Percentiles rank a stretch among this genome's conserved stretches.
Conservation (phyloP, 2,113 vertebrate genomes). For the Pomatorhinus ruficollis region DNA sequence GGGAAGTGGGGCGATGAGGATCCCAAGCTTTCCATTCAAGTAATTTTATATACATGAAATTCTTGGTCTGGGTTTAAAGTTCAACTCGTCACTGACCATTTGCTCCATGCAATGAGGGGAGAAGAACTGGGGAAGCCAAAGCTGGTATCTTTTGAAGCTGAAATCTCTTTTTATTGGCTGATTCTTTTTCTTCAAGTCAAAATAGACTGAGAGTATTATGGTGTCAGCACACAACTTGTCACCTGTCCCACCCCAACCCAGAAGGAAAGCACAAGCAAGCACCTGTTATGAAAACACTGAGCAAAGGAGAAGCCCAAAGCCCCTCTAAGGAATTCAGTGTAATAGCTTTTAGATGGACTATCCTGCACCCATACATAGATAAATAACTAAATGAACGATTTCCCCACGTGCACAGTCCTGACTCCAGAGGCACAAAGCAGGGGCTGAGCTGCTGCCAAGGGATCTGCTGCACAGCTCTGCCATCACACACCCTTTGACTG, state of each 20-base stretch:
- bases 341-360: not conserved
- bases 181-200: not conserved
- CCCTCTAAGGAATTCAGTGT: not conserved
- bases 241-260: not conserved
- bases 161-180: not conserved
- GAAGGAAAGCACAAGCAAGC: not conserved
- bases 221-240: not conserved
- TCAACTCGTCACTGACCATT: not conserved
- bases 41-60: not conserved
- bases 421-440: not conserved
- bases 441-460: not conserved
- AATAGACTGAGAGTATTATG: not conserved
- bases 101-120: not conserved
- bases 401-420: not conserved
- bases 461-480: not conserved
- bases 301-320: not conserved
- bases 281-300: not conserved
- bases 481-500: not conserved
- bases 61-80: not conserved
- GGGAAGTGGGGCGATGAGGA: not conserved
- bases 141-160: not conserved
- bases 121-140: not conserved
- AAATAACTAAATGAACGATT: fast-evolving
- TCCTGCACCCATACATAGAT: not conserved
- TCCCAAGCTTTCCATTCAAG: not conserved